phyloP scores from a whole-genome alignment of 2,888 invertebrate genomes.

The Hemaris fuciformis region DNA sequence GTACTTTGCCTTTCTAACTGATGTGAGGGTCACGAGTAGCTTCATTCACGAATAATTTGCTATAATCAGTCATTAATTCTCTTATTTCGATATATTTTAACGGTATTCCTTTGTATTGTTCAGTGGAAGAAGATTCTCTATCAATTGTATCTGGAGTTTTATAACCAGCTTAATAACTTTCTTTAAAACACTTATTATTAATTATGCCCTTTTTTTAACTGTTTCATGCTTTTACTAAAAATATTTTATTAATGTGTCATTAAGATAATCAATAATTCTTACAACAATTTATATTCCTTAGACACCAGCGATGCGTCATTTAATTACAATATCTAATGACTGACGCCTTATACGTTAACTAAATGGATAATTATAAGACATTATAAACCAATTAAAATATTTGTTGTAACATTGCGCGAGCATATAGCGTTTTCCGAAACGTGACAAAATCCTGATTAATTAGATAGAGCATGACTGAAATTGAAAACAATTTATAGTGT shows the following conservation, averaged over 20 bases:
- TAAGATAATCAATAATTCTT: neutral
- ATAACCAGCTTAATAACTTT: no score
- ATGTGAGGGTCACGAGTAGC: neutral
- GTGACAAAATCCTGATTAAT: neutral
- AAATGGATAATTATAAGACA: neutral
- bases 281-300: neutral
- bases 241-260: no score
- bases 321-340: neutral
- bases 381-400: conserved; percentile 18
- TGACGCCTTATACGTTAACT: neutral
- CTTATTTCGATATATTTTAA: no score
- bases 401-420: neutral
- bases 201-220: no score
- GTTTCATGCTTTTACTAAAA: no score
- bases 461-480: neutral
- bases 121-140: no score
- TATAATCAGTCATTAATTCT: no score
- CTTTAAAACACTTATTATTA: no score
- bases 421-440: neutral
- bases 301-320: neutral
- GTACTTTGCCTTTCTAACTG: conserved; percentile 31
- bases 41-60: neutral
- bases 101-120: no score
- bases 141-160: no score
- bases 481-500: neutral